Evolutionary conservation across 2,113 vertebrate genomes (phyloP), one percentile per base, ranked within the genome.

Genomic region (Corythaixoides concolor): DNA sequence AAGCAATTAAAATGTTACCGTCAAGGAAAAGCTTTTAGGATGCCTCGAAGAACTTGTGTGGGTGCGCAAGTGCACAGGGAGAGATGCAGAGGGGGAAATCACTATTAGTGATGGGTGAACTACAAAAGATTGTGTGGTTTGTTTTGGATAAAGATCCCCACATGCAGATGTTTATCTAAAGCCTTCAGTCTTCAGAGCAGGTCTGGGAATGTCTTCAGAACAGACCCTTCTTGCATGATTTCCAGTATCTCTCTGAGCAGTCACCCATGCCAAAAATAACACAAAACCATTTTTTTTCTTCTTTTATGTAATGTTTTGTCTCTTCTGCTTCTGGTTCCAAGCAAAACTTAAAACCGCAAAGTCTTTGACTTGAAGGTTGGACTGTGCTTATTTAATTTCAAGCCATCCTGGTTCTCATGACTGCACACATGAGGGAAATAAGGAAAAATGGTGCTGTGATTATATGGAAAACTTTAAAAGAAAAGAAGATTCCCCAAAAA

Each of bases 111-210:
- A 85, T 0, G 53, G 63, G 45, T 85, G 62, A 95, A 52, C 86
- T 92, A 75, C 60, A 76, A 35, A 96, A 88, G 30, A 27, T 63
- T 94, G 58, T 33, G 47, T 75, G 55, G 56, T 53, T 96, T 95
- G 37, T 82, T 96, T 95, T 94, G 95, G 85, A 93, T 88, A 85
- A 67, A 86, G 70, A 75, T 35, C 52, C 52, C 10, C 59, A 47
- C 69, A 92, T 37, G 45, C 59, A 92, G 90, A 91, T 11, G 12
- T 64, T 94, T 96, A 94, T 90, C 85, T 93, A 92, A 92, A 92
- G 74, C 70, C 62, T 35, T 93, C 83, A 83, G 37, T 43, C 78
- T 74, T 92, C 62, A 72, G 55, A 95, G 59, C 33, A 77, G 20
- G 27, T 30, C 49, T 91, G 82, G 37, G 66, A 97, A 85, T 74